Conservation (phyloP, 2,113 vertebrate species). For the Gnathonemus echidnorhynchus region DNA sequence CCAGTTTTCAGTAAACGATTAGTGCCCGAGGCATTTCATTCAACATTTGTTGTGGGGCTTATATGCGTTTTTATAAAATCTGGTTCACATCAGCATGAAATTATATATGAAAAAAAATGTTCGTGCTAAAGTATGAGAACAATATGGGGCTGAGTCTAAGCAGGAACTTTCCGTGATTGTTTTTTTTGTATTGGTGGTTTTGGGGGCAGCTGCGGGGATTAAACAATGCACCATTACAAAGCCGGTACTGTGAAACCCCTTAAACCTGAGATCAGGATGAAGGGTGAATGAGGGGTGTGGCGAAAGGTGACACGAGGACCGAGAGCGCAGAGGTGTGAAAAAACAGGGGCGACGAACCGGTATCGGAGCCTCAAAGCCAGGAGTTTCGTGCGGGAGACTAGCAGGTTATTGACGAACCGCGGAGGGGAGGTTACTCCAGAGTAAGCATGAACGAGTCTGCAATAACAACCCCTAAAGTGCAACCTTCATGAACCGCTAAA, state of each 20-base stretch:
- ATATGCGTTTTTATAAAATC: not conserved
- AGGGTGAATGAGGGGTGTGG: not conserved
- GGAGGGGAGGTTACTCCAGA: not conserved
- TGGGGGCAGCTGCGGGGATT: not conserved
- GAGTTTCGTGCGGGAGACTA: not conserved
- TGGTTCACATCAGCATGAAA: not conserved
- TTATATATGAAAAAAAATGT: not conserved
- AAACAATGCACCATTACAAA: not conserved
- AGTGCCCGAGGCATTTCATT: not conserved
- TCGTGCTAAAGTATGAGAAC: not conserved
- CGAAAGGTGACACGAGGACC: not conserved
- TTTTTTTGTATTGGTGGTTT: not conserved
- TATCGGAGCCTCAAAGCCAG: not conserved
- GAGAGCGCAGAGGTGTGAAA: conserved; percentile 1
- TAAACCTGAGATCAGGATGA: not conserved
- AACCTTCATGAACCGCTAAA: conserved; percentile 4
- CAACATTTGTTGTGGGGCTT: not conserved
- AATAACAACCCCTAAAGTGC: conserved; percentile 9
- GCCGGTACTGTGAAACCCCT: not conserved
- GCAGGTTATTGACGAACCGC: not conserved
- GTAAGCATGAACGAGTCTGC: not conserved
- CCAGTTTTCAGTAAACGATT: not conserved
- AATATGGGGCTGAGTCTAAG: not conserved
- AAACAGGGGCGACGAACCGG: not conserved
- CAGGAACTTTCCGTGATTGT: not conserved